These are phyloP conservation scores for Mustela lutreola DNA, from an alignment of 2,113 vertebrate genomes.

Conservation along the genomic window DNA sequence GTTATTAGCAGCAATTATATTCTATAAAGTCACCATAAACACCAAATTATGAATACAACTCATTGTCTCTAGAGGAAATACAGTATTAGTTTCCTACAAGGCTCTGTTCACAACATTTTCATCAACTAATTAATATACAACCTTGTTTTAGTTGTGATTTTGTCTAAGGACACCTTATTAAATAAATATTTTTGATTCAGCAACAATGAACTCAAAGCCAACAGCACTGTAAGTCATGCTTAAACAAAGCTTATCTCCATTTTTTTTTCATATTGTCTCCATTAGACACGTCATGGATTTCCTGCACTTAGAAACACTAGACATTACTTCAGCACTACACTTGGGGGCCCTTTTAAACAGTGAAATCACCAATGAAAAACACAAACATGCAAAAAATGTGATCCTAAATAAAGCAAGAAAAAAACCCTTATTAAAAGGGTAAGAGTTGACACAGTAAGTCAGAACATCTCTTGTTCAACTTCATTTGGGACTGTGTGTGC, in stretches of 20 bases:
- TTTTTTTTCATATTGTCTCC: neutral
- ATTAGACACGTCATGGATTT: neutral
- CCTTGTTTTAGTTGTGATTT: neutral
- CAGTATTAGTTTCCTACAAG: neutral
- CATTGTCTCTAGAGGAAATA: neutral
- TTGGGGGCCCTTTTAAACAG: neutral
- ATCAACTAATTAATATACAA: neutral
- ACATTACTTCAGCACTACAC: neutral
- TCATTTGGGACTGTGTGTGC: too few species aligned
- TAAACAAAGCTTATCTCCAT: neutral
- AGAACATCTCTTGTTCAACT: accelerated
- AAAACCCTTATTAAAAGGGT: neutral
- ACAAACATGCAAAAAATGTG: neutral
- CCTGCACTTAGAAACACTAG: neutral
- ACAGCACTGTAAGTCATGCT: neutral
- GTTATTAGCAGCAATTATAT: neutral
- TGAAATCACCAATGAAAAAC: neutral
- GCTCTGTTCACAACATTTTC: neutral
- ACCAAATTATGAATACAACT: neutral
- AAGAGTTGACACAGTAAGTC: neutral
- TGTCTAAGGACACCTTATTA: neutral
- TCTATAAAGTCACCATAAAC: neutral
- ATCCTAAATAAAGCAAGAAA: neutral
- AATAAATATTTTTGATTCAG: neutral
- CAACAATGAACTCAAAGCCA: neutral